Conservation (phyloP, 2,888 invertebrate species). For the Electrophaes corylata region DNA sequence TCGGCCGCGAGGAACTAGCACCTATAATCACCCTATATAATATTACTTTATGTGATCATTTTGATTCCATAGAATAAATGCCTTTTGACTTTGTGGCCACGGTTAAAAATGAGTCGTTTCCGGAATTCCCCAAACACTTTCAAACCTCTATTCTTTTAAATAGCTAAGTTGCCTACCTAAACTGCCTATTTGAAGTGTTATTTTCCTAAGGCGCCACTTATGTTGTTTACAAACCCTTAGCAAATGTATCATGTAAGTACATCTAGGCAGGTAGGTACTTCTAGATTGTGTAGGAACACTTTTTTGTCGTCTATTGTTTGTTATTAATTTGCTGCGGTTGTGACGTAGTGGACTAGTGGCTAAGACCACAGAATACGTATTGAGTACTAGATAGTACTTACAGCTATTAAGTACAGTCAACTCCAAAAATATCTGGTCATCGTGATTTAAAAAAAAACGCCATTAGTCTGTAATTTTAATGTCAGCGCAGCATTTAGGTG, state of each 20-base stretch:
- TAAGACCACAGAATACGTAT: neutral
- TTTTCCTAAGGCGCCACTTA: constrained; percentile 24
- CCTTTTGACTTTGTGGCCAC: no score
- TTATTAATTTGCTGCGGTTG: constrained; percentile 7
- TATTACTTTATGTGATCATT: no score
- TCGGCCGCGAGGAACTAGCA: no score
- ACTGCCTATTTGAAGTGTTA: neutral
- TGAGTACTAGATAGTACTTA: neutral
- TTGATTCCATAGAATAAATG: no score
- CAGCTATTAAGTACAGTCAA: neutral
- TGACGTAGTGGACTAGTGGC: constrained; percentile 10
- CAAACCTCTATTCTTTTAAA: no score
- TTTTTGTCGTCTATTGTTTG: constrained; percentile 31
- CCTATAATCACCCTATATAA: no score
- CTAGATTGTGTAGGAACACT: constrained; percentile 23
- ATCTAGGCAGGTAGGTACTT: neutral
- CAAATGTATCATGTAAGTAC: constrained; percentile 1
- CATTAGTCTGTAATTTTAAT: no score
- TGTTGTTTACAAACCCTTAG: constrained; percentile 27
- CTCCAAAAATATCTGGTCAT: neutral
- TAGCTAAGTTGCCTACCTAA: no score
- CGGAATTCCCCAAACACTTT: no score
- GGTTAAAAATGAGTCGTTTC: no score
- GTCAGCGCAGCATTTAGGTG: no score
- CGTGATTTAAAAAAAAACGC: neutral